Conservation (phyloP, 2,888 invertebrate genomes). For the Tholera decimalis region DNA sequence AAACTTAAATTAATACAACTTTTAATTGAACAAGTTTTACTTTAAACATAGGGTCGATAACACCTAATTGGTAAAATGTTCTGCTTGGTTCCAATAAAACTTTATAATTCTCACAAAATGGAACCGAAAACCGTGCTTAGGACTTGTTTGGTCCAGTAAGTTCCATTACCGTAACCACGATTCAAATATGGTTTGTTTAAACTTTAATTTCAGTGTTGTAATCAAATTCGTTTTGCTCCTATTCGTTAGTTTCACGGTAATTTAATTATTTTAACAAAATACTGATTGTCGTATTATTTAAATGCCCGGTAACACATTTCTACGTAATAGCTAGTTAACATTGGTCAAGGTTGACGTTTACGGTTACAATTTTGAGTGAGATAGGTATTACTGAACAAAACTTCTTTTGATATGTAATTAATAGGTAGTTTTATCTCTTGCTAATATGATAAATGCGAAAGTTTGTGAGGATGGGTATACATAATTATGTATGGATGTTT, state of each 20-base stretch:
- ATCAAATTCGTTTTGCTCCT: neutral
- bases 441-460: too few species aligned
- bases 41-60: constrained; percentile 15
- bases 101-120: constrained; percentile 34
- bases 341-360: too few species aligned
- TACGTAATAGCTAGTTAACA: too few species aligned
- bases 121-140: constrained; percentile 20
- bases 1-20: constrained; percentile 14
- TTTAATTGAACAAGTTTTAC: constrained; percentile 24
- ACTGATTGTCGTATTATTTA: too few species aligned
- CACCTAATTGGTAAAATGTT: constrained; percentile 44
- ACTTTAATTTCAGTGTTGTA: constrained; percentile 15
- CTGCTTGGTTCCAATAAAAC: constrained; percentile 26
- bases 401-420: too few species aligned
- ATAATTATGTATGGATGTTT: too few species aligned
- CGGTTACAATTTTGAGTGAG: too few species aligned
- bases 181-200: constrained; percentile 7
- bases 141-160: constrained; percentile 31
- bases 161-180: constrained; percentile 16
- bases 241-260: neutral
- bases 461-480: too few species aligned
- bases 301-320: too few species aligned
- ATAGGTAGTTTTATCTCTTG: too few species aligned
- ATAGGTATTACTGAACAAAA: too few species aligned
- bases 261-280: neutral